These are phyloP conservation scores for Sphaerophoria taeniata DNA, from an alignment of 2,888 invertebrate genomes.

Conservation along the genomic window DNA sequence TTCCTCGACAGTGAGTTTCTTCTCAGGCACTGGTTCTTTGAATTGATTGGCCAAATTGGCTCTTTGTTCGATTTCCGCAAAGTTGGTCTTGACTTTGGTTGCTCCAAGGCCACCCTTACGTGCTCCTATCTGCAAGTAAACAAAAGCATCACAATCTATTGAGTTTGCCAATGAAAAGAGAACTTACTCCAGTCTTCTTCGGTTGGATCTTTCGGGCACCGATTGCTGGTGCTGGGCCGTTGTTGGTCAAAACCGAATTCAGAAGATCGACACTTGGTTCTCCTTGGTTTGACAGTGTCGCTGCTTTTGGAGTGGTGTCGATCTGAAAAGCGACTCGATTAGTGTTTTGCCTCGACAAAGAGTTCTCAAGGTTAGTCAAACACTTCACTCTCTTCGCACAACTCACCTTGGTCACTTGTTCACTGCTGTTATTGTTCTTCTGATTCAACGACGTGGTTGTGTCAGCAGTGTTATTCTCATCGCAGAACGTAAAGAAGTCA, in stretches of 20 bases:
- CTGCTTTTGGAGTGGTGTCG: slow-evolving; percentile 71
- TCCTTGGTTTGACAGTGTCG: slow-evolving; percentile 24
- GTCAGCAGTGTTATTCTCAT: slow-evolving; percentile 83
- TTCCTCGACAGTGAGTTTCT: slow-evolving; percentile 84
- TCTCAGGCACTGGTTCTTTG: slow-evolving; percentile 82
- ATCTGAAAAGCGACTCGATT: slow-evolving; percentile 72
- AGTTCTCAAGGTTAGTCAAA: slow-evolving; percentile 32
- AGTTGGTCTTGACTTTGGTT: slow-evolving; percentile 96
- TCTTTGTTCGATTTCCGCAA: slow-evolving; percentile 96
- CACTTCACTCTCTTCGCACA: slow-evolving; percentile 22
- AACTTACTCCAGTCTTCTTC: slow-evolving; percentile 88
- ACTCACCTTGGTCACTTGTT: slow-evolving; percentile 83
- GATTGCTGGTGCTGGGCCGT: slow-evolving; percentile 87
- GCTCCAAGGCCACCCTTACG: slow-evolving; percentile 97
- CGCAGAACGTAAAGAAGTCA: slow-evolving; percentile 95
- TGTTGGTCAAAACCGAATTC: slow-evolving; percentile 78
- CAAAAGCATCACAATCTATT: neutral
- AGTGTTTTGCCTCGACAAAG: neutral
- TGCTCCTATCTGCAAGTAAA: slow-evolving; percentile 87
- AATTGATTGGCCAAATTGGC: slow-evolving; percentile 93
- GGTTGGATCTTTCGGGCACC: slow-evolving; percentile 88
- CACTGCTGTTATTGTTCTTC: slow-evolving; percentile 82
- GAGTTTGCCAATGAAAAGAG: neutral
- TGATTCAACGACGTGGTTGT: slow-evolving; percentile 77
- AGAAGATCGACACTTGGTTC: slow-evolving; percentile 82